Percentiles rank a stretch among this genome's conserved stretches.
These are phyloP conservation scores for Rotaria magnacalcarata DNA, from an alignment of 2,888 invertebrate genomes.

Conservation along the genomic window DNA sequence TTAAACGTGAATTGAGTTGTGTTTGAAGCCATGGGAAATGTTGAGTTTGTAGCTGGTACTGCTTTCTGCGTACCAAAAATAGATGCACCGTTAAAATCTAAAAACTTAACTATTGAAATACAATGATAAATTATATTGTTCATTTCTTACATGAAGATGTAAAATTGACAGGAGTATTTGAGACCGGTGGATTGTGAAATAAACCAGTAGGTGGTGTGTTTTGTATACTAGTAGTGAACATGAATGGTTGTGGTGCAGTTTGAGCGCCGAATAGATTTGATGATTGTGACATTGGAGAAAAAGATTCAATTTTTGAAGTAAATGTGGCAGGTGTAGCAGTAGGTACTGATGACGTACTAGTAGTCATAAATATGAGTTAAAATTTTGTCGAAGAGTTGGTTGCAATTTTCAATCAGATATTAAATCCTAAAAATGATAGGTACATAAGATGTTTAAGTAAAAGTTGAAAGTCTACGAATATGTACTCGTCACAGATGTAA, in stretches of 20 bases:
- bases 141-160: not conserved
- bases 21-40: not conserved
- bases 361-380: not conserved
- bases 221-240: too few relatives aligned
- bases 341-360: not conserved
- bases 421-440: not conserved
- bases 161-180: not conserved
- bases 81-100: constrained; percentile 29
- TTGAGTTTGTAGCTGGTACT: not conserved
- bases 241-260: too few relatives aligned
- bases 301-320: not conserved
- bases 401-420: not conserved
- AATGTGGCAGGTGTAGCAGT: not conserved
- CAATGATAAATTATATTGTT: not conserved
- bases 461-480: too few relatives aligned
- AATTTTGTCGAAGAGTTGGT: not conserved
- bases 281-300: not conserved
- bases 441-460: not conserved
- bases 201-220: not conserved
- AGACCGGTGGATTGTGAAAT: not conserved
- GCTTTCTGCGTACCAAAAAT: not conserved
- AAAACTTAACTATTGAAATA: not conserved
- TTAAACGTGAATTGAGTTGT: not conserved
- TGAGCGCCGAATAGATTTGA: not conserved
- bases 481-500: not conserved